Conservation (phyloP, 2,888 invertebrate genomes). For the Amblyjoppa fuscipennis region DNA sequence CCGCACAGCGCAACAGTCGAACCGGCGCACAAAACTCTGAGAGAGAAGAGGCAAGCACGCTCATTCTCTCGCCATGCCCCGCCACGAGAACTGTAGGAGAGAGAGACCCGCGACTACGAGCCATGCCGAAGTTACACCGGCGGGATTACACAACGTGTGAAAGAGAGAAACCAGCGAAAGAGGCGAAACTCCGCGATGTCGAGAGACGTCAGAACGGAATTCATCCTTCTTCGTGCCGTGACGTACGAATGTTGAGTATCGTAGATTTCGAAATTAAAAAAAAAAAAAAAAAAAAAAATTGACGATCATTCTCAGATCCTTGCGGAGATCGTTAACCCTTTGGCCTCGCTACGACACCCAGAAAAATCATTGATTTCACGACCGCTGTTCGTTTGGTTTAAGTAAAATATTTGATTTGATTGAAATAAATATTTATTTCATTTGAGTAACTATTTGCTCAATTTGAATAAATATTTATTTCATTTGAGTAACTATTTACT, state of each 20-base stretch:
- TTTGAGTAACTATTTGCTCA: too few relatives aligned
- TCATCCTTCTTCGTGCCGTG: conserved; percentile 35
- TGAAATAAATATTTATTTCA: too few relatives aligned
- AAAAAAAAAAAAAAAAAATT: too few relatives aligned
- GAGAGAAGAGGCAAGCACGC: background rate
- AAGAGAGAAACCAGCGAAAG: conserved; percentile 57
- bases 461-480: too few relatives aligned
- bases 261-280: too few relatives aligned
- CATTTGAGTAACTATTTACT: too few relatives aligned
- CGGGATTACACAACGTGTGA: conserved; percentile 54
- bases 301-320: too few relatives aligned
- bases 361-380: too few relatives aligned
- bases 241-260: background rate
- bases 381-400: too few relatives aligned
- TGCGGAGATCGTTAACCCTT: too few relatives aligned
- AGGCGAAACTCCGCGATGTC: conserved; percentile 49
- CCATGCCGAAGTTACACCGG: conserved; percentile 45
- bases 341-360: too few relatives aligned
- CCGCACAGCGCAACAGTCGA: background rate
- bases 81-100: conserved; percentile 1
- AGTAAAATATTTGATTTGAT: too few relatives aligned
- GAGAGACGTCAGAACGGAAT: conserved; percentile 46
- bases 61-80: background rate
- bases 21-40: background rate
- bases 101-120: conserved; percentile 11